Evolutionary conservation across 2,888 invertebrate species (phyloP).

Genomic region (Yponomeuta evonymella): DNA sequence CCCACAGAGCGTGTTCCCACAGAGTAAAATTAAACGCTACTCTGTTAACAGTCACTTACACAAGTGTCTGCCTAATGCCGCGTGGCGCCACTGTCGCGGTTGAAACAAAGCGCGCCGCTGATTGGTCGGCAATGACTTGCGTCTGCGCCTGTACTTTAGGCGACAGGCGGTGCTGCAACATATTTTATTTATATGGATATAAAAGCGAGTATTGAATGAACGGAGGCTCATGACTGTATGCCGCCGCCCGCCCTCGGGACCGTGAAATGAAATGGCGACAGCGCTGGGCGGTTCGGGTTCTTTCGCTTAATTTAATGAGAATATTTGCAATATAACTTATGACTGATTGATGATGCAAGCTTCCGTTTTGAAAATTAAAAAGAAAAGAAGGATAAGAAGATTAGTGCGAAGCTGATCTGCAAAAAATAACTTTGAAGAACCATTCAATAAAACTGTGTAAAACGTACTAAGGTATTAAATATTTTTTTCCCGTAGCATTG

Average conservation of each 20-base stretch:
- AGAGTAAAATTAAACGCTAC: not conserved
- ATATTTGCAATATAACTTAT: not conserved
- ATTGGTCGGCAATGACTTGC: conserved; percentile 64
- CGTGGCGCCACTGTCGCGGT: conserved; percentile 39
- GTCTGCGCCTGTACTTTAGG: conserved; percentile 26
- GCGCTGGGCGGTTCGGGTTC: not conserved
- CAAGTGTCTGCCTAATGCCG: conserved; percentile 12
- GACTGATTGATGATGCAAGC: not conserved
- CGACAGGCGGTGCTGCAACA: conserved; percentile 21
- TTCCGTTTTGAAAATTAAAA: not conserved
- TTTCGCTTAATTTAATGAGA: not conserved
- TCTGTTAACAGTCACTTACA: not conserved
- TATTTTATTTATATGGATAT: not conserved
- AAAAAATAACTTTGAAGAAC: no score
- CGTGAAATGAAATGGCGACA: not conserved
- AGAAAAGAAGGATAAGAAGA: no score
- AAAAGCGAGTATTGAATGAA: not conserved
- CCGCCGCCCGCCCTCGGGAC: not conserved
- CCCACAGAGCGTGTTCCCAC: not conserved
- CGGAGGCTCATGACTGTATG: not conserved
- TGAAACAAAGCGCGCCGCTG: conserved; percentile 57
- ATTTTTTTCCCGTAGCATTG: no score
- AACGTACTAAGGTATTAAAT: no score
- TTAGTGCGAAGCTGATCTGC: no score
- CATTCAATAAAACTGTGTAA: no score